Conservation (phyloP, 2,113 vertebrate species). For the Strigops habroptila region DNA sequence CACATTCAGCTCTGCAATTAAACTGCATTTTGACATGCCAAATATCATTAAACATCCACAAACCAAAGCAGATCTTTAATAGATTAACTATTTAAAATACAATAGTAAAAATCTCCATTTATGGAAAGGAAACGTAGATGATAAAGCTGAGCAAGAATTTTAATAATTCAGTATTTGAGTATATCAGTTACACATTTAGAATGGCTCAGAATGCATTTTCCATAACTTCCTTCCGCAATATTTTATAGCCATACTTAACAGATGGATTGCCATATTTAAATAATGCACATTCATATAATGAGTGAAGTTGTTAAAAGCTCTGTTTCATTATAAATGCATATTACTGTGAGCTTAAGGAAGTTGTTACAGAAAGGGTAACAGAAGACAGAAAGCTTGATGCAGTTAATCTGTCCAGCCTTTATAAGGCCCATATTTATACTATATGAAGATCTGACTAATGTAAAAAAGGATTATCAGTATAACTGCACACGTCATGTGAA, state of each 20-base stretch:
- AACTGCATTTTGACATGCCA: conserved; percentile 18
- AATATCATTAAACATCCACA: conserved; percentile 39
- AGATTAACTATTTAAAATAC: conserved; percentile 54
- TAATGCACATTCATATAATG: neutral
- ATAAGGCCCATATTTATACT: neutral
- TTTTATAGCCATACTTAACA: neutral
- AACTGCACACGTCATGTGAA: neutral
- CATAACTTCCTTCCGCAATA: neutral
- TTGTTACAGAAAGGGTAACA: neutral
- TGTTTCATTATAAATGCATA: neutral
- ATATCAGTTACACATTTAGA: neutral
- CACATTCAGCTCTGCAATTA: conserved; percentile 12
- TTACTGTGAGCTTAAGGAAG: neutral
- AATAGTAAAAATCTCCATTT: conserved; percentile 19
- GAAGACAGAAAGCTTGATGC: neutral
- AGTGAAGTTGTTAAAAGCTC: neutral
- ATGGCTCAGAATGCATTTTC: neutral
- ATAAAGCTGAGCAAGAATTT: conserved; percentile 1
- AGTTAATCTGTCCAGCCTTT: neutral
- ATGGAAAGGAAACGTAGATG: conserved; percentile 40
- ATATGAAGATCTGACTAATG: neutral
- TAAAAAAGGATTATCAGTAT: neutral
- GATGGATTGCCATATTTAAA: neutral
- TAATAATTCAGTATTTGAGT: neutral
- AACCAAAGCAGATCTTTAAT: conserved; percentile 47